These are phyloP conservation scores for Thaumatotibia leucotreta DNA, from an alignment of 1,140 invertebrate genomes.

Conservation along the genomic window DNA sequence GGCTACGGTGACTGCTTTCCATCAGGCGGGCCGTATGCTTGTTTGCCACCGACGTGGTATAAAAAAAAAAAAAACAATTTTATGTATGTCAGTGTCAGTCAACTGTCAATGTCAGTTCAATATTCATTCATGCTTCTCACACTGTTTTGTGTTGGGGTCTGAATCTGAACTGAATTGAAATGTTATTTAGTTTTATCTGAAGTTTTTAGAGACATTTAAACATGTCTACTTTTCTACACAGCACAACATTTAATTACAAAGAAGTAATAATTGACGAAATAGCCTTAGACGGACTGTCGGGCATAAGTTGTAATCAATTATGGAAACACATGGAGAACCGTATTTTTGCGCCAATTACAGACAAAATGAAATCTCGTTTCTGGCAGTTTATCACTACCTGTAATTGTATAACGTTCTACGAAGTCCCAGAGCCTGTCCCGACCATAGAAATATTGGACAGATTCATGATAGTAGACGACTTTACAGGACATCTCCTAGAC, in stretches of 20 bases:
- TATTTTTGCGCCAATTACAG: conserved; percentile 36
- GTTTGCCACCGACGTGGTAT: no score
- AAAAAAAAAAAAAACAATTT: no score
- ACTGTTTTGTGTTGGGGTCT: no score
- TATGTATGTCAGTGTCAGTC: no score
- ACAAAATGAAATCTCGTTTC: conserved; percentile 49
- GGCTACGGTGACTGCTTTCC: no score
- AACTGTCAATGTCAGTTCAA: no score
- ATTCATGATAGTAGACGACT: conserved; percentile 48
- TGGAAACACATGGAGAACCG: conserved; percentile 52
- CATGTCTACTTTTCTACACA: conserved; percentile 27
- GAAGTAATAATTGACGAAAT: conserved; percentile 60
- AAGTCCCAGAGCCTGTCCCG: conserved; percentile 32
- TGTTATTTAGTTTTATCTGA: no score
- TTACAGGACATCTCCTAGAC: conserved; percentile 47
- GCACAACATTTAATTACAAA: conserved; percentile 50
- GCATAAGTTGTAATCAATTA: conserved; percentile 49
- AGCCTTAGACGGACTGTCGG: conserved; percentile 59
- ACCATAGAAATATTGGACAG: conserved; percentile 48
- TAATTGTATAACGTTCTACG: conserved; percentile 38
- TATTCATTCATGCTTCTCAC: no score
- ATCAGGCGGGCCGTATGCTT: no score
- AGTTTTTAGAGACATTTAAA: no score
- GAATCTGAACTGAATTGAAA: no score
- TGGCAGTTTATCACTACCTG: conserved; percentile 43